These are phyloP conservation scores for Chironomus tentans DNA, from an alignment of 2,888 invertebrate genomes.

Conservation along the genomic window DNA sequence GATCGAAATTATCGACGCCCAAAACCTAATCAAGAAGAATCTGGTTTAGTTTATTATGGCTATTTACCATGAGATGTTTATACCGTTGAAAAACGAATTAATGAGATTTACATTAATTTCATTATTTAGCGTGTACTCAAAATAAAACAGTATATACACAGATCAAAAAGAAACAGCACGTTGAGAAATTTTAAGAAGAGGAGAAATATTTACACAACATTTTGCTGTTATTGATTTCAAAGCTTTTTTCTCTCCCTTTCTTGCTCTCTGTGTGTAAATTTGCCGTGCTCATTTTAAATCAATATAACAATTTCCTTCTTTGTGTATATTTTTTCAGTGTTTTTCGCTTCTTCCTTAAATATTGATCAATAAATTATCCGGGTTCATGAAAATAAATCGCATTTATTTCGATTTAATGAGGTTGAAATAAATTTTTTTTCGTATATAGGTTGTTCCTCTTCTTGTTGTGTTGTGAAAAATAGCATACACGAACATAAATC, in stretches of 20 bases:
- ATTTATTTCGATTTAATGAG: conserved; percentile 6
- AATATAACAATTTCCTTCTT: not conserved
- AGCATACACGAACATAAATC: no score
- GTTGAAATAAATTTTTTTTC: not conserved
- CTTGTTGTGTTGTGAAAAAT: no score
- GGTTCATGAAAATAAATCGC: not conserved
- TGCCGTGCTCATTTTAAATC: not conserved
- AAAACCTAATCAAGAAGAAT: not conserved
- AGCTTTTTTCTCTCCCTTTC: not conserved
- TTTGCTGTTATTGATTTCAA: not conserved
- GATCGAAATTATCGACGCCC: not conserved
- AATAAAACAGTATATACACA: not conserved
- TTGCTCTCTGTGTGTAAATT: not conserved
- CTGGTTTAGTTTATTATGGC: not conserved
- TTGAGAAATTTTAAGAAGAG: not conserved
- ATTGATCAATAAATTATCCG: conserved; percentile 19
- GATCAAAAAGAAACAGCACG: not conserved
- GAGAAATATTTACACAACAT: not conserved
- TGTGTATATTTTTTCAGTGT: no score
- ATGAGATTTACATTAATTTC: not conserved
- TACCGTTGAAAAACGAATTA: not conserved
- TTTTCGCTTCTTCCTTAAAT: conserved; percentile 12
- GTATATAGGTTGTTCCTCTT: no score
- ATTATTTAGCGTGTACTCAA: not conserved
- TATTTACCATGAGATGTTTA: conserved; percentile 11